Conservation (phyloP, 2,113 vertebrate species). For the Percopsis transmontana region DNA sequence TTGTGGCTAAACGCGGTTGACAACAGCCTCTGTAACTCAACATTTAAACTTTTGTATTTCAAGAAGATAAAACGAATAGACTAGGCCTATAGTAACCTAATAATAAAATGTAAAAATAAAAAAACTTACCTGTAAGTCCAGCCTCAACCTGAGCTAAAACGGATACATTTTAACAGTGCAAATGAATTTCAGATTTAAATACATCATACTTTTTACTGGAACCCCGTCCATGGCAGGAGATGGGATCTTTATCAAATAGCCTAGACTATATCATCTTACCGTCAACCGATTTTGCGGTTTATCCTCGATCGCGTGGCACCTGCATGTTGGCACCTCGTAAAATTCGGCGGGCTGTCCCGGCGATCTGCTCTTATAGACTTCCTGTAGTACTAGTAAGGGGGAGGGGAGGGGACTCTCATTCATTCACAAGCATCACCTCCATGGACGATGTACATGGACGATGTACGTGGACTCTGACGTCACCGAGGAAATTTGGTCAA, state of each 20-base stretch:
- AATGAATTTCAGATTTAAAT: constrained; percentile 30
- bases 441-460: constrained; percentile 81
- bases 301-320: constrained; percentile 19
- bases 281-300: constrained; percentile 10
- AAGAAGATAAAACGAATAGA: neutral
- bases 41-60: neutral
- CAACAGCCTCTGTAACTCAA: neutral
- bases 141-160: constrained; percentile 19
- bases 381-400: constrained; percentile 85
- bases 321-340: constrained; percentile 60
- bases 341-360: constrained; percentile 76
- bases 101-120: neutral
- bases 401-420: constrained; percentile 86
- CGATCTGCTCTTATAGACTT: constrained; percentile 85
- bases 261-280: constrained; percentile 12
- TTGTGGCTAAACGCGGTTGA: constrained; percentile 2
- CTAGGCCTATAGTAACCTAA: no score
- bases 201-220: neutral
- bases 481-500: constrained; percentile 86
- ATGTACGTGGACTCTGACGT: constrained; percentile 87
- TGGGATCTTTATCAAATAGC: constrained; percentile 1
- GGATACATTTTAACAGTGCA: constrained; percentile 31
- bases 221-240: constrained; percentile 6
- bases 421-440: constrained; percentile 91
- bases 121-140: constrained; percentile 58